Evolutionary conservation across 2,113 vertebrate genomes (phyloP).

Genomic region (Oxygymnocypris stewartii): DNA sequence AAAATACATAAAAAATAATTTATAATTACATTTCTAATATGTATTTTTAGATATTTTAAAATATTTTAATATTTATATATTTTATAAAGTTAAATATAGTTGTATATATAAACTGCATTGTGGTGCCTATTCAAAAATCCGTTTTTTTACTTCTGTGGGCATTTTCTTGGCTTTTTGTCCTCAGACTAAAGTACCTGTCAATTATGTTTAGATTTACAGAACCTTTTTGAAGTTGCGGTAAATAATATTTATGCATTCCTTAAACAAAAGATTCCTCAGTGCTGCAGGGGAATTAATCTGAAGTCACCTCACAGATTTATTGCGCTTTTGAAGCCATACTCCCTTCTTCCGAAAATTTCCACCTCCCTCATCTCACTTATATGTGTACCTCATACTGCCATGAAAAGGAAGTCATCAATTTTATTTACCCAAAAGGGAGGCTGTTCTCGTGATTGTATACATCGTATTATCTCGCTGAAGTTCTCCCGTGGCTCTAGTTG

Average conservation of each 20-base stretch:
- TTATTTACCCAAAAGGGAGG: constrained; percentile 34
- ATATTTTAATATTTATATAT: too few relatives aligned
- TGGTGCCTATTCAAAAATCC: background rate
- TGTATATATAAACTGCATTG: too few relatives aligned
- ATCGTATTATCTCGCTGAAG: background rate
- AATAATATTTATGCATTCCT: constrained; percentile 1
- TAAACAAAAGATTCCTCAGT: background rate
- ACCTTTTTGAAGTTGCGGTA: background rate
- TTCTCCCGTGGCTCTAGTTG: constrained; percentile 4
- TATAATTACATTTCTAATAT: too few relatives aligned
- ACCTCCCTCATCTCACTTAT: background rate
- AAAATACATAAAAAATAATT: too few relatives aligned
- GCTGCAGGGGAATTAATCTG: background rate
- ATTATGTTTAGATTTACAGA: background rate
- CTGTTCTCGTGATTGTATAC: background rate
- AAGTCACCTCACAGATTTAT: background rate
- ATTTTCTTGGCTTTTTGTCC: background rate
- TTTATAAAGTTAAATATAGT: too few relatives aligned
- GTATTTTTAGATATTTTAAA: too few relatives aligned
- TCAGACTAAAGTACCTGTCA: constrained; percentile 2
- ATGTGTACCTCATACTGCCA: background rate
- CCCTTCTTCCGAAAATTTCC: background rate
- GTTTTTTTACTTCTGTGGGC: background rate
- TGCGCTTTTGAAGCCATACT: background rate
- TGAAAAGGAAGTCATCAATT: constrained; percentile 14